Base-by-base conservation (phyloP, 2,113 vertebrate species). In the Butorides virescens region DNA sequence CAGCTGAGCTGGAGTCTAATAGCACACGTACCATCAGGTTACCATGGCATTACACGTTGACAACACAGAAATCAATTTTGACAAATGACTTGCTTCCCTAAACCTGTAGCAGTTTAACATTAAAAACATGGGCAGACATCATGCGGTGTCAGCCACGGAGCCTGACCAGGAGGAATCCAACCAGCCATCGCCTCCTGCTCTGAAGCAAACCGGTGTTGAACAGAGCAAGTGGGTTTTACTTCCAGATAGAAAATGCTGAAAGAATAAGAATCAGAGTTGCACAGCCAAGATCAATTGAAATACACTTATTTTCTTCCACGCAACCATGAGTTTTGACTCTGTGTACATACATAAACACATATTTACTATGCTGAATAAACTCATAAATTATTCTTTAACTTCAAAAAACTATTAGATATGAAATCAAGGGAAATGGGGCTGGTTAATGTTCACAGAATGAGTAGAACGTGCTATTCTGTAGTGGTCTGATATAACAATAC, bases 141-240 rank as follows among this genome's bases (percentile, higher is more conserved):
- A 4, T 0, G 1, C 2, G 27, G 11, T 1, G 4, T 17, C 14
- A 55, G 63, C 11, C 49, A 26, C 2, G 0, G 63, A 32, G 52
- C 72, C 44, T 5, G 22, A 13, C 16, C 46, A 3, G 21, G 59
- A 37, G 77, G 44, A 82, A 46, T 15, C 46, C 56, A 68, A 11
- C 22, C n/a, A 42, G 50, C 65, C 76, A 12, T 12, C 1, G 10
- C 49, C 42, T 68, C 21, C 86, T 63, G 11, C 59, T 52, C 53
- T 27, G 81, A 56, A 88, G 34, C 37, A 93, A 34, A 74, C 42
- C 26, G 6, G 12, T 3, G 17, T 50, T 53, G 63, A 91, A 32
- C 34, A 49, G 5, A 59, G 65, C 73, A 13, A 44, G 50, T 1
- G 34, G 13, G 58, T 86, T 81, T 56, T 21, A 19, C 26, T 53